Base-by-base conservation (phyloP, 2,797 vertebrate species). In the Malacoctenus gilli region DNA sequence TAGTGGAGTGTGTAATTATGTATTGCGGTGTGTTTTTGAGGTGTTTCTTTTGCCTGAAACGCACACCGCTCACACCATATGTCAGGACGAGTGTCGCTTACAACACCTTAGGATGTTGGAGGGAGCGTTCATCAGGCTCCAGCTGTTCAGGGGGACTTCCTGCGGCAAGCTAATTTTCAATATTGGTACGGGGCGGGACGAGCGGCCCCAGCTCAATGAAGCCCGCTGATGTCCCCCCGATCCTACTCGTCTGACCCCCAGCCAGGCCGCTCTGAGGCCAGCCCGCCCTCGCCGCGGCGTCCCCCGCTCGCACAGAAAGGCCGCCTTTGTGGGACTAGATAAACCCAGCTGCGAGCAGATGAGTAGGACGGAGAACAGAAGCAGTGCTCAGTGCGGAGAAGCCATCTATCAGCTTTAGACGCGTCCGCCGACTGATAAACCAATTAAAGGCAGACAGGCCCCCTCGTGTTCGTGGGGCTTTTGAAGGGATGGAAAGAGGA, bases 1-100 rank as follows among this genome's bases (percentile, higher is more conserved):
- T 79, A 57, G 53, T 47, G 31, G 56, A 61, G 63, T 72, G 68
- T 74, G 64, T 70, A 75, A 76, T 69, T 72, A 70, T 71, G 61
- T 50, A 72, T 76, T 38, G 31, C 51, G 6, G 6, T 28, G 25
- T 28, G 25, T 66, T 68, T 54, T 61, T 46, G 44, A 51, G 37
- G 37, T 12, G 2, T 44, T 51, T 39, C 48, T 40, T 6, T 67
- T 8, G 43, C 59, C 59, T 5, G 1, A 25, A 58, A 40, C 61
- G 2, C 38, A 56, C 11, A 0, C 22, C 0, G 16, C 44, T 48
- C 5, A 37, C 12, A 20, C 15, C 9, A 25, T 14, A 52, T 39
- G 42, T 11, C 14, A 36, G 40, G 8, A 13, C 23, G 42, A 14
- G 18, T 38, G 35, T 41, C 4, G 16, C 44, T 52, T 35, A n/a